These are phyloP conservation scores for Cyanistes caeruleus DNA, from an alignment of 2,113 vertebrate genomes.

Conservation along the genomic window DNA sequence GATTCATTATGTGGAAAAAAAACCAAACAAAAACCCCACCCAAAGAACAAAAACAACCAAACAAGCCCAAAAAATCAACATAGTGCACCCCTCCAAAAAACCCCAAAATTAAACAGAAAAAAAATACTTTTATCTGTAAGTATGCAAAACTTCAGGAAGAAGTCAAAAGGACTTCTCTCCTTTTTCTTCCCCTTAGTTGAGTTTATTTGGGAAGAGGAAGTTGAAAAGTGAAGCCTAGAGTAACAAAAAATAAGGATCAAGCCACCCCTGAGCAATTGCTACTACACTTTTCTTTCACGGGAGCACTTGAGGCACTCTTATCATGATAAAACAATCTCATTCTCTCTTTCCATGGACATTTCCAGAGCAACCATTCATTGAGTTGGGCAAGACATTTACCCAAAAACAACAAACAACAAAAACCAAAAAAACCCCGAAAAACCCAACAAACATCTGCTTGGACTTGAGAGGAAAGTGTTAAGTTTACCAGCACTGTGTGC, in stretches of 20 bases:
- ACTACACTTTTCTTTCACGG: neutral
- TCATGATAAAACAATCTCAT: neutral
- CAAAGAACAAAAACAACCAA: neutral
- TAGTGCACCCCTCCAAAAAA: rapidly evolving
- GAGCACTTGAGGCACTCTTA: neutral
- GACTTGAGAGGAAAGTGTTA: neutral
- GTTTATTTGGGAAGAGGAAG: neutral
- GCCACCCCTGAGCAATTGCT: neutral
- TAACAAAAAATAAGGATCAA: neutral
- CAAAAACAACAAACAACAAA: neutral
- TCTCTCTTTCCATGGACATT: neutral
- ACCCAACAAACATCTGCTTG: neutral
- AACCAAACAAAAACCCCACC: neutral
- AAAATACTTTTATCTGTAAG: neutral
- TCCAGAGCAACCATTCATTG: neutral
- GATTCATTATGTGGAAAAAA: neutral
- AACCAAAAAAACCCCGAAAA: neutral
- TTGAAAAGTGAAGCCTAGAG: neutral
- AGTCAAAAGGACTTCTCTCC: rapidly evolving
- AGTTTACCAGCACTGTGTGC: neutral
- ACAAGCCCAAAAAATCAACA: neutral
- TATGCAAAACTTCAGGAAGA: neutral
- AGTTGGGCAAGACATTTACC: neutral
- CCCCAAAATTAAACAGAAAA: neutral
- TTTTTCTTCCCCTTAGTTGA: rapidly evolving